Conservation (phyloP, 2,888 invertebrate genomes). For the Amphimallon solstitiale region DNA sequence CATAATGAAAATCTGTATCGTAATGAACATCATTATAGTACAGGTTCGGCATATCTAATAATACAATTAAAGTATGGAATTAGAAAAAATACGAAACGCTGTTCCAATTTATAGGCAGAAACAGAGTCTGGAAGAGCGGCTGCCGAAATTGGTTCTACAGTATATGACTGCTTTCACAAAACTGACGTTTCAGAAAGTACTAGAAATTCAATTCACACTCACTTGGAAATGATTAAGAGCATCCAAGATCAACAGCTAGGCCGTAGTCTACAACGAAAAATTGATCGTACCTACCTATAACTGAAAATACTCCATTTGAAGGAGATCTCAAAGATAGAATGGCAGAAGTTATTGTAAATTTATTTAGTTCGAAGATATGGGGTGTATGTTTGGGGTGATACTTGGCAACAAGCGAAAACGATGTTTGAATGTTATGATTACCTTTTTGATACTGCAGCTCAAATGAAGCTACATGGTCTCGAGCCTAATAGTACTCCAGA, state of each 20-base stretch:
- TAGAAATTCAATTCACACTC: no score
- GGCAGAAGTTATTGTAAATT: constrained; percentile 75
- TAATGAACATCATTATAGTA: no score
- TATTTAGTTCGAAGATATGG: constrained; percentile 95
- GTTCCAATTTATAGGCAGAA: no score
- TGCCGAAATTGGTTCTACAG: no score
- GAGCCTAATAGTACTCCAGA: constrained; percentile 72
- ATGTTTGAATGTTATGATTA: constrained; percentile 98
- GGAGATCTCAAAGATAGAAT: constrained; percentile 85
- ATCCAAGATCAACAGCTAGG: constrained; percentile 78
- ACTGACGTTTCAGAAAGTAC: no score
- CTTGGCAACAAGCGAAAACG: constrained; percentile 95
- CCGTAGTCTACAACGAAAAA: constrained; percentile 87
- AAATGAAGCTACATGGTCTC: constrained; percentile 84
- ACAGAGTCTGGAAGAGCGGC: no score
- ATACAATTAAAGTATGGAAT: no score
- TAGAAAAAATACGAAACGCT: no score
- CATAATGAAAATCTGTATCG: no score
- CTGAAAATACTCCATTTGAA: constrained; percentile 96
- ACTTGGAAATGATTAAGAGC: constrained; percentile 96
- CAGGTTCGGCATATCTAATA: no score
- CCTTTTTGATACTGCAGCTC: constrained; percentile 89
- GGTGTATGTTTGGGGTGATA: constrained; percentile 93
- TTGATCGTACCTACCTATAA: constrained; percentile 93
- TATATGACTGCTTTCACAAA: no score